Evolutionary conservation across 2,888 invertebrate species (phyloP), one percentile per base, ranked within the genome.

Genomic region (Ephialtes manifestator): DNA sequence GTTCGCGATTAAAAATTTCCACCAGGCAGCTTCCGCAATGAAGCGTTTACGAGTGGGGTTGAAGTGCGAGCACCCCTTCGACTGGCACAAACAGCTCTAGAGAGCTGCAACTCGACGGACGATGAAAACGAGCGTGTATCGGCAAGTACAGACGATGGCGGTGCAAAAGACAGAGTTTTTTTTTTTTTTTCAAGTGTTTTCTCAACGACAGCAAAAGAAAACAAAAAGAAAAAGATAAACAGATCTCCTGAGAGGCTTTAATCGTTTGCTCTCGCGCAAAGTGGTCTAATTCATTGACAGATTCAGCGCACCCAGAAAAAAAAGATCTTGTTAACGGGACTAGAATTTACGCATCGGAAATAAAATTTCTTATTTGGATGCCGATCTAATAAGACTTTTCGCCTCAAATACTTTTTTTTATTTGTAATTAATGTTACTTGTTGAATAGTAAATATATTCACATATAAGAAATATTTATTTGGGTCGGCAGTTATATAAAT

Each of bases 1-100:
- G 85, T 85, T 71, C 70, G 82, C 85, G 87, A 87, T 88, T 85
- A 88, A 88, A 88, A 88, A 88, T 85, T 86, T 87, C 87, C 87
- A 88, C 76, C 72, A 74, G 83, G 83, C 68, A 71, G 83, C 55
- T 71, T 85, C 53, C 58, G 79, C 82, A 81, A 86, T 84, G 87
- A 85, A 85, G 88, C 84, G 83, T 87, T 65, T 74, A 86, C 77
- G 80, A 82, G 77, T 67, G 31, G 80, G 28, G 24, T 48, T 63
- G 15, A 76, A 31, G 80, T 53, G 70, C 63, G 68, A 39, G 70
- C 46, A 31, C 63, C 75, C 78, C 39, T 82, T 76, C 83, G 74
- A 82, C 63, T 65, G 76, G 70, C 53, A 67, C 71, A 70, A 84
- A 82, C 60, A 70, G 60, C 74, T 67, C 82, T 55, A 24, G 48